A percentile compares a stretch with the other conserved stretches of the same genome.
phyloP scores from a whole-genome alignment of 2,113 vertebrate species.

The Panurus biarmicus region DNA sequence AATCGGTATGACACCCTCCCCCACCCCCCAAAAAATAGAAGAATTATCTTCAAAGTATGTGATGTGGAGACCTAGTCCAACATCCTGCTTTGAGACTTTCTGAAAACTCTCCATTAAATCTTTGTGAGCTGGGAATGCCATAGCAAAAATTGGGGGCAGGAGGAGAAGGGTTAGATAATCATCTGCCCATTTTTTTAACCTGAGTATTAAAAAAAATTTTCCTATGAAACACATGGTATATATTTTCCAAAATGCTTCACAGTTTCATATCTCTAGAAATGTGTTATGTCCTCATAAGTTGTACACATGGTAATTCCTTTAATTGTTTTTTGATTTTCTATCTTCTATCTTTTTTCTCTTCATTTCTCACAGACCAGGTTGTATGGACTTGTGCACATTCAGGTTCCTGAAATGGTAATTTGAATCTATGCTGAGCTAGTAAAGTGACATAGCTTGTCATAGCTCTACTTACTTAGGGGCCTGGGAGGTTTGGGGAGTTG shows the following conservation, averaged over 20 bases:
- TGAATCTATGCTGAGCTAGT: background rate
- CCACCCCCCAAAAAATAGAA: background rate
- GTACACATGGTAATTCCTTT: background rate
- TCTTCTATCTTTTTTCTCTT: background rate
- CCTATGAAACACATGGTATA: rapidly evolving
- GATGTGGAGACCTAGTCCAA: background rate
- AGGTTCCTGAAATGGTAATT: background rate
- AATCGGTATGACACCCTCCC: background rate
- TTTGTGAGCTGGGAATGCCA: rapidly evolving
- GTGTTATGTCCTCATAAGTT: background rate
- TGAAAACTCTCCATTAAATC: background rate
- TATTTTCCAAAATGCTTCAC: background rate
- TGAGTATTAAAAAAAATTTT: background rate
- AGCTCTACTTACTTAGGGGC: rapidly evolving
- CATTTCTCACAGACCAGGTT: background rate
- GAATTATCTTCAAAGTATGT: background rate
- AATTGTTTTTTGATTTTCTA: background rate
- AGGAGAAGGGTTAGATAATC: background rate
- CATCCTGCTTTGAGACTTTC: background rate
- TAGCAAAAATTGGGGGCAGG: background rate
- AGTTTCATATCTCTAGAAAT: background rate
- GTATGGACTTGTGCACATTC: background rate
- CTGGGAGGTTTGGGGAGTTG: background rate
- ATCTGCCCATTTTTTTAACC: background rate
- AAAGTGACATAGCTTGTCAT: background rate